Conservation (phyloP, 2,797 vertebrate species). For the Florisuga fusca region DNA sequence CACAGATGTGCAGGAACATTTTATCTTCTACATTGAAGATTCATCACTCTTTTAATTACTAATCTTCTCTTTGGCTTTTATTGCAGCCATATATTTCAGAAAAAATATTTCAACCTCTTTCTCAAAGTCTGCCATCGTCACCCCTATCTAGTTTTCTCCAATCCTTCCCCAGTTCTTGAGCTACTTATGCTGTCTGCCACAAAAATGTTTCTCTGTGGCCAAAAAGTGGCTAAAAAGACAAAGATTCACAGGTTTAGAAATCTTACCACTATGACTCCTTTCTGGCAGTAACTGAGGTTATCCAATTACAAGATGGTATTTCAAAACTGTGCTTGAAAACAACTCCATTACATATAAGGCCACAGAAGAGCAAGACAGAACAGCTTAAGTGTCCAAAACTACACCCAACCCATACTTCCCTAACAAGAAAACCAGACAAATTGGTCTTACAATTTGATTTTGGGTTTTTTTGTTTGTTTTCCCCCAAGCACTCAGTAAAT, state of each 20-base stretch:
- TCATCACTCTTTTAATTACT: not conserved
- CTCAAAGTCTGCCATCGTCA: not conserved
- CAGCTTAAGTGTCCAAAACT: not conserved
- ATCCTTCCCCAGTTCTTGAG: not conserved
- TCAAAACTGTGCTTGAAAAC: not conserved
- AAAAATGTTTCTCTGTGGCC: not conserved
- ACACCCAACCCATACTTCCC: not conserved
- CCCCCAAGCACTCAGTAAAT: not conserved
- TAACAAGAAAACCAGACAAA: not conserved
- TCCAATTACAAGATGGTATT: not conserved
- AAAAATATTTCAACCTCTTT: not conserved
- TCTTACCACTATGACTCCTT: not conserved
- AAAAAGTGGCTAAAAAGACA: not conserved
- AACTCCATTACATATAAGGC: not conserved
- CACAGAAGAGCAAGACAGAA: not conserved
- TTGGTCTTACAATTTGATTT: not conserved
- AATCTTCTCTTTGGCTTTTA: not conserved
- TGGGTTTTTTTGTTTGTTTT: not conserved
- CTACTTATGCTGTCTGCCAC: not conserved
- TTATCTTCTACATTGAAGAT: not conserved
- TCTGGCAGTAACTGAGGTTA: not conserved
- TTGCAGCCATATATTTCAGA: not conserved
- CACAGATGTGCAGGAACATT: not conserved
- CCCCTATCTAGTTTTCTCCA: not conserved
- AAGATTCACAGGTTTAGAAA: not conserved